phyloP scores from a whole-genome alignment of 1,140 invertebrate species.

The Penaeus vannamei region DNA sequence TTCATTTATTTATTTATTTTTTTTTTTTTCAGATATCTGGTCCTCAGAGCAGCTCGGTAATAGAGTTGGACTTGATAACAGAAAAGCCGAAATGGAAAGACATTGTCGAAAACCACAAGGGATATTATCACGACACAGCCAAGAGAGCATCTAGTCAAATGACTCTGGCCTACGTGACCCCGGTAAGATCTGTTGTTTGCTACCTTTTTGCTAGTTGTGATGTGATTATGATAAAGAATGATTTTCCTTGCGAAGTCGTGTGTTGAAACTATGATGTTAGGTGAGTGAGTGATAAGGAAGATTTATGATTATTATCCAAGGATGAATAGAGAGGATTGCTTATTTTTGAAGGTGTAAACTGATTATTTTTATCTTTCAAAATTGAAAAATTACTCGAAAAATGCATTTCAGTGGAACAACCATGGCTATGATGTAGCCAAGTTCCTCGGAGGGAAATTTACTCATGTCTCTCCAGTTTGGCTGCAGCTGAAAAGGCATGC shows the following conservation, averaged over 20 bases:
- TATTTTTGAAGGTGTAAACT: neutral
- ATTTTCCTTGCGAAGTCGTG: neutral
- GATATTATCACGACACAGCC: conserved; percentile 81
- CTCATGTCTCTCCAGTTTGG: conserved; percentile 95
- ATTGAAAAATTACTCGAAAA: neutral
- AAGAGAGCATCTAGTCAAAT: conserved; percentile 75
- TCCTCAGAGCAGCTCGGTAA: conserved; percentile 79
- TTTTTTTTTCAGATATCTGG: conserved; percentile 70
- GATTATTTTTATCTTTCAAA: neutral
- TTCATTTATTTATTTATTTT: neutral
- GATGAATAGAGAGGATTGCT: neutral
- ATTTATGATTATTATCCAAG: neutral
- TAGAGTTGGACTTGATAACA: conserved; percentile 80
- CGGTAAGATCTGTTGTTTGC: conserved; percentile 76
- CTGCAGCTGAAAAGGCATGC: conserved; percentile 81
- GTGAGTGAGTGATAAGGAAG: neutral
- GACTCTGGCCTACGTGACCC: conserved; percentile 90
- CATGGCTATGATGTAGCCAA: conserved; percentile 96
- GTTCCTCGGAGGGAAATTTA: conserved; percentile 90
- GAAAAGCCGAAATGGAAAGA: conserved; percentile 79
- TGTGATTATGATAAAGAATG: neutral
- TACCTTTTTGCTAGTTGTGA: neutral
- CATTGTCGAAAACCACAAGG: conserved; percentile 82
- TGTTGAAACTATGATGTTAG: neutral
- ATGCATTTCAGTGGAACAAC: conserved; percentile 90